Percentiles rank a stretch among this genome's conserved stretches.
Evolutionary conservation across 2,888 invertebrate species (phyloP).

Genomic region (Conistra vaccinii): DNA sequence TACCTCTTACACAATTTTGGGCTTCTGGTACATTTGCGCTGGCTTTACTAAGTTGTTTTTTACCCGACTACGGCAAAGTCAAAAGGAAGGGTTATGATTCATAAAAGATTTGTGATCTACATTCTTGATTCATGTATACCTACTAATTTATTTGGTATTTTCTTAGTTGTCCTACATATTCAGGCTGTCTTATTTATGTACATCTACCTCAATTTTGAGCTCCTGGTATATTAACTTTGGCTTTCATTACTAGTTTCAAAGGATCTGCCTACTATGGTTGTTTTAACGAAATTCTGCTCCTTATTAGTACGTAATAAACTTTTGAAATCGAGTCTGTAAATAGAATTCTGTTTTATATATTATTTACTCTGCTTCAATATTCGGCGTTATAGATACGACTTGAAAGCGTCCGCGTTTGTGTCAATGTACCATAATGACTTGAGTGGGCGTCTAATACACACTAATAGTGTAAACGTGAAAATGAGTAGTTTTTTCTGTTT

Average conservation of each 20-base stretch:
- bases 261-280: background rate
- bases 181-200: background rate
- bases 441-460: background rate
- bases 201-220: background rate
- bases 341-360: constrained; percentile 7
- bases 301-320: background rate
- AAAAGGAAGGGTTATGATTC: too few species aligned
- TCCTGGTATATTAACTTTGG: constrained; percentile 2
- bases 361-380: constrained; percentile 14
- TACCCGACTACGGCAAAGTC: too few species aligned
- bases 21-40: constrained; percentile 9
- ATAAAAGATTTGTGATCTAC: background rate
- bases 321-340: constrained; percentile 10
- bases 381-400: background rate
- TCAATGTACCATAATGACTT: constrained; percentile 23
- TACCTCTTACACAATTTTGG: constrained; percentile 30
- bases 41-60: background rate
- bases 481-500: background rate
- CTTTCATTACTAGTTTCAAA: constrained; percentile 1
- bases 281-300: constrained; percentile 1
- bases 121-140: background rate
- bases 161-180: background rate
- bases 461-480: constrained; percentile 23
- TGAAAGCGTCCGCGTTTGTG: constrained; percentile 10
- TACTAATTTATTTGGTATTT: background rate